Evolutionary conservation across 2,113 vertebrate species (phyloP).

Genomic region (Elachura formosa): DNA sequence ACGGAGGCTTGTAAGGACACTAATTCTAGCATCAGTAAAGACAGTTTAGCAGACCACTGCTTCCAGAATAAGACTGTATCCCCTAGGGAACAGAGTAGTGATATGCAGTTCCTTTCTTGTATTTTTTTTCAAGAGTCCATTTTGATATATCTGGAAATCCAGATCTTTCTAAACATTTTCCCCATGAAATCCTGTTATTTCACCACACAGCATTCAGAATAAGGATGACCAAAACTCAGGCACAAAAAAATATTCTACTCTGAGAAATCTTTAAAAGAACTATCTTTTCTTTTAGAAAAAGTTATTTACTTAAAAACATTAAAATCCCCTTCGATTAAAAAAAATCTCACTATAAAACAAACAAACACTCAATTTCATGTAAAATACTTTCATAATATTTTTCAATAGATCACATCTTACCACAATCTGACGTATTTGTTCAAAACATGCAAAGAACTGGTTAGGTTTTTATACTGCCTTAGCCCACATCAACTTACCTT

Average conservation of each 20-base stretch:
- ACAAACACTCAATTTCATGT: neutral
- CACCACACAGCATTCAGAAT: neutral
- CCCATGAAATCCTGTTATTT: neutral
- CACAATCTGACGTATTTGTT: neutral
- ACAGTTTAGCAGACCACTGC: neutral
- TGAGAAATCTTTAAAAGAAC: neutral
- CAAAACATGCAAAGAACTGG: neutral
- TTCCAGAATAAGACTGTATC: neutral
- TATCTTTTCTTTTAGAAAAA: neutral
- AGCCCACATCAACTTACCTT: neutral
- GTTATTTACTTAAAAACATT: neutral
- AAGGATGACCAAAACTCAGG: neutral
- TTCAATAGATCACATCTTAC: neutral
- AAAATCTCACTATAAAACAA: neutral
- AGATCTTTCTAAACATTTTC: neutral
- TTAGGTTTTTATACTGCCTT: neutral
- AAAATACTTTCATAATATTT: neutral
- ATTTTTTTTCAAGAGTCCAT: neutral
- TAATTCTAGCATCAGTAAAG: neutral
- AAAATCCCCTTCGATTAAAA: neutral
- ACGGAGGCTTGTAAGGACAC: neutral
- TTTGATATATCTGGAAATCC: neutral
- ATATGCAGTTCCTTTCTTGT: neutral
- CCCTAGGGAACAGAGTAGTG: neutral
- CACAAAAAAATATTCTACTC: neutral